These are phyloP conservation scores for Lamprotornis superbus DNA, from an alignment of 2,113 vertebrate genomes.

Conservation along the genomic window DNA sequence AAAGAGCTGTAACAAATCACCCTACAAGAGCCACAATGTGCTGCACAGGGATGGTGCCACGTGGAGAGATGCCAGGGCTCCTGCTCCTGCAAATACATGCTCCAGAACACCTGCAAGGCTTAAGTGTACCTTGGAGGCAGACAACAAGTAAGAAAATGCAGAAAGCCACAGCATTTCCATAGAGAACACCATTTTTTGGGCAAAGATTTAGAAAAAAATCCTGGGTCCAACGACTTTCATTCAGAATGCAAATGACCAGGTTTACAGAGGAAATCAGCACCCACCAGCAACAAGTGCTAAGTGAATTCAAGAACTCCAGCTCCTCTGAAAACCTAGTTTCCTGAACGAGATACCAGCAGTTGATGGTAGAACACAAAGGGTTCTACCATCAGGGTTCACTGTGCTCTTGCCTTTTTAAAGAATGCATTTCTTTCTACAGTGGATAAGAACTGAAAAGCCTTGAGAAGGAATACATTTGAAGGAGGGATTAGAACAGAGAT, in stretches of 20 bases:
- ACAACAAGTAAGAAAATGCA: neutral
- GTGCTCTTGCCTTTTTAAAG: neutral
- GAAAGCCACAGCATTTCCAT: neutral
- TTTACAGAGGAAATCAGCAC: neutral
- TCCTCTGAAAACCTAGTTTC: neutral
- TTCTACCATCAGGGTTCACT: neutral
- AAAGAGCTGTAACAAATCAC: neutral
- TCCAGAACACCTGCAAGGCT: neutral
- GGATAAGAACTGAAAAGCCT: neutral
- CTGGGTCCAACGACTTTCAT: neutral
- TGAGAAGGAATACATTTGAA: neutral
- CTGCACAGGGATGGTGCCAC: neutral
- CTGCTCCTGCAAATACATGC: neutral
- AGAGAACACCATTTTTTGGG: neutral
- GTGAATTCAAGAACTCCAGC: neutral
- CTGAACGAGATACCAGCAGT: neutral
- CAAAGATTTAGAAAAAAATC: neutral
- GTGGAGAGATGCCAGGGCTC: neutral
- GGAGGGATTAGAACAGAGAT: neutral
- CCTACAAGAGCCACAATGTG: rapidly evolving
- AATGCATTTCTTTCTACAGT: neutral
- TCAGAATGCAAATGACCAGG: neutral
- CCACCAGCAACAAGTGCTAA: neutral
- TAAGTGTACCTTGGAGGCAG: neutral
- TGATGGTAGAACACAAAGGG: neutral